Conservation (phyloP, 2,113 vertebrate genomes). For the zebrafish (Danio rerio) region DNA sequence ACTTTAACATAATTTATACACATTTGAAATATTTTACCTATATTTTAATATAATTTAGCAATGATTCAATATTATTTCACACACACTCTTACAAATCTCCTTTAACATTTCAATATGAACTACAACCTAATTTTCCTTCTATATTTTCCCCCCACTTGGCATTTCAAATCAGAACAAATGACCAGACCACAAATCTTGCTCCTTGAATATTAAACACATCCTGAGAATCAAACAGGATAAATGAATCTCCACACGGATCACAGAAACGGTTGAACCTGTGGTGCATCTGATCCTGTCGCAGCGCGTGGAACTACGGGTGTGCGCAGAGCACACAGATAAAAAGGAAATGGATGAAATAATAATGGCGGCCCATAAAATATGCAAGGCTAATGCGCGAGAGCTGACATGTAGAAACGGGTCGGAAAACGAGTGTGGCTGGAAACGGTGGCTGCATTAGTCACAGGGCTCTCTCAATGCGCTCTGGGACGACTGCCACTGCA, state of each 20-base stretch:
- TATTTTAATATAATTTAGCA: background rate
- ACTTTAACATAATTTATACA: no score
- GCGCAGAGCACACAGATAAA: conserved; percentile 31
- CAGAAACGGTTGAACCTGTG: conserved; percentile 32
- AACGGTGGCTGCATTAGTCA: conserved; percentile 65
- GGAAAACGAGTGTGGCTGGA: conserved; percentile 49
- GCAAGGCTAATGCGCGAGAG: conserved; percentile 66
- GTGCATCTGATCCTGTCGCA: conserved; percentile 25
- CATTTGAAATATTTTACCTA: background rate
- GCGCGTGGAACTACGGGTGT: background rate
- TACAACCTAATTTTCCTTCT: no score
- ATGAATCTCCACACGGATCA: conserved; percentile 41
- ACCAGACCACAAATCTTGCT: conserved; percentile 7
- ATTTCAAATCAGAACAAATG: conserved; percentile 21
- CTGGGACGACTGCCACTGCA: conserved; percentile 16
- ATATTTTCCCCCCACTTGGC: background rate
- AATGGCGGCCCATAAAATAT: conserved; percentile 68
- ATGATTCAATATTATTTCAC: background rate
- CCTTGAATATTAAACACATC: background rate
- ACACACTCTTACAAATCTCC: background rate
- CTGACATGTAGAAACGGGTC: conserved; percentile 57
- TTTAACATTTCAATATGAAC: background rate
- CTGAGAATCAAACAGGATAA: conserved; percentile 42
- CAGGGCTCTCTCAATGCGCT: conserved; percentile 42
- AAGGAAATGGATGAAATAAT: conserved; percentile 53